These are phyloP conservation scores for Elgaria multicarinata DNA, from an alignment of 2,113 vertebrate genomes.

Conservation along the genomic window DNA sequence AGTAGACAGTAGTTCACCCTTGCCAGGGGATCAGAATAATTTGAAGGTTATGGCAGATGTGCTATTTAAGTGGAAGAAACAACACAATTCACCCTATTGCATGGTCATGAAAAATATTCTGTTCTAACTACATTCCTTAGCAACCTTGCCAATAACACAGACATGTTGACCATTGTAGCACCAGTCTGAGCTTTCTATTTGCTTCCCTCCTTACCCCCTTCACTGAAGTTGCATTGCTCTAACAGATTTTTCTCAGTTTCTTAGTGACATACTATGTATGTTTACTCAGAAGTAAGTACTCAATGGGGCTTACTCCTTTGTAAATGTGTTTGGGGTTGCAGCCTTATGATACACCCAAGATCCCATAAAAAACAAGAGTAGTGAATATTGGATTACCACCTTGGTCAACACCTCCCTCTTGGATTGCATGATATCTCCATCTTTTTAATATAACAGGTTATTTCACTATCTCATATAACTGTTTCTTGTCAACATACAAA, in stretches of 20 bases:
- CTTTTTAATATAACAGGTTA: background rate
- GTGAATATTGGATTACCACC: background rate
- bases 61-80: constrained; percentile 44
- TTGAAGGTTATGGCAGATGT: constrained; percentile 32
- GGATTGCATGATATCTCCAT: background rate
- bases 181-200: background rate
- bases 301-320: too few species aligned
- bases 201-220: background rate
- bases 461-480: background rate
- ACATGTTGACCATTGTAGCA: constrained; percentile 39
- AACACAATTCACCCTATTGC: constrained; percentile 47
- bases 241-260: background rate
- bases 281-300: too few species aligned
- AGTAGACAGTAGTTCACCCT: constrained; percentile 12
- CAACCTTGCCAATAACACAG: constrained; percentile 76
- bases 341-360: background rate
- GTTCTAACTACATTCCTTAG: constrained; percentile 70
- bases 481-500: background rate
- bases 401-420: background rate
- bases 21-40: background rate
- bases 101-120: constrained; percentile 29
- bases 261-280: too few species aligned
- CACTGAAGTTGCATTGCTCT: constrained; percentile 18
- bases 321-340: too few species aligned
- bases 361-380: background rate